Conservation (phyloP, 2,888 invertebrate species). For the Eulithis testata region DNA sequence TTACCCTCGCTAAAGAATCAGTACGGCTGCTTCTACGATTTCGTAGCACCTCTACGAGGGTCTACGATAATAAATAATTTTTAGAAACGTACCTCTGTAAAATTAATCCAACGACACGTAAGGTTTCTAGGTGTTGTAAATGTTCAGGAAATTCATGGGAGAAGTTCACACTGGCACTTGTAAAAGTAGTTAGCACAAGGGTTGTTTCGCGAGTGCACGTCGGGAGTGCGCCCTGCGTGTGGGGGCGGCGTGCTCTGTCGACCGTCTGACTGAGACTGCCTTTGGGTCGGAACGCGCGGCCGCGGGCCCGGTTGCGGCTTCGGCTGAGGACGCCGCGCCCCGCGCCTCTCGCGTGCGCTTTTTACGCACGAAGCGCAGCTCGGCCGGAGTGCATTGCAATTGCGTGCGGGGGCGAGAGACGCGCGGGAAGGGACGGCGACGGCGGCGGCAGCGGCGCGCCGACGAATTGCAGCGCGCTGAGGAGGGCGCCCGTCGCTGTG, state of each 20-base stretch:
- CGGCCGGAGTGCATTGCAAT: conserved; percentile 81
- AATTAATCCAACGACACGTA: conserved; percentile 43
- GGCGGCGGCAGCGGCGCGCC: conserved; percentile 70
- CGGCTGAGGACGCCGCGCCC: conserved; percentile 61
- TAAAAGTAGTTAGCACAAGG: conserved; percentile 71
- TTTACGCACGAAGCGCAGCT: conserved; percentile 79
- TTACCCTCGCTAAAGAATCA: conserved; percentile 34
- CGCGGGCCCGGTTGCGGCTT: conserved; percentile 50
- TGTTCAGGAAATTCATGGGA: conserved; percentile 54
- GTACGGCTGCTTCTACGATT: conserved; percentile 47
- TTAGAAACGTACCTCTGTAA: conserved; percentile 38
- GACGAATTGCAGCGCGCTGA: conserved; percentile 82
- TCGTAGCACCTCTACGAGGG: conserved; percentile 56
- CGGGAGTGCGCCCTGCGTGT: conserved; percentile 62
- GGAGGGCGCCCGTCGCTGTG: conserved; percentile 71
- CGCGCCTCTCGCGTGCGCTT: conserved; percentile 81
- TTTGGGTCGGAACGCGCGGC: conserved; percentile 54
- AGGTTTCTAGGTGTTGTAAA: conserved; percentile 34
- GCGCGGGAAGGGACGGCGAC: conserved; percentile 55
- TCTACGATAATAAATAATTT: conserved; percentile 37
- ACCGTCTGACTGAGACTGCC: conserved; percentile 79
- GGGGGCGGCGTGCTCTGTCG: conserved; percentile 80
- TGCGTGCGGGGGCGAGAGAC: conserved; percentile 72
- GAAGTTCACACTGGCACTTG: conserved; percentile 71
- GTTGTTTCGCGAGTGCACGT: conserved; percentile 67